These are phyloP conservation scores for Amniataba percoides DNA, from an alignment of 2,797 vertebrate species.

Conservation along the genomic window DNA sequence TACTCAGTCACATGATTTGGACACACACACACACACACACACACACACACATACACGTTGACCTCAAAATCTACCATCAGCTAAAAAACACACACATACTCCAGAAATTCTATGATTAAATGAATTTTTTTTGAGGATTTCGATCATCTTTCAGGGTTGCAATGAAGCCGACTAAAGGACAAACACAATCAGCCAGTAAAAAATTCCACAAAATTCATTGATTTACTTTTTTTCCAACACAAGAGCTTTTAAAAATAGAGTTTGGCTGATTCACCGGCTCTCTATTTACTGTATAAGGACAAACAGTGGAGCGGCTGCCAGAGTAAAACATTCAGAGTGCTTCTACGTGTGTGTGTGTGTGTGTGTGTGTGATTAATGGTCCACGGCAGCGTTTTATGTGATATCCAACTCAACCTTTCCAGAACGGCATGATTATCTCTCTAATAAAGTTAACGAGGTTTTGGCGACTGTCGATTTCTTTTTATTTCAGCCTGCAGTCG, in stretches of 20 bases:
- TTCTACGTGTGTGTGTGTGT: conserved; percentile 5
- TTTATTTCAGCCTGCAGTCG: conserved; percentile 18
- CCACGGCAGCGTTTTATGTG: conserved; percentile 30
- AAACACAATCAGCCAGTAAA: not conserved
- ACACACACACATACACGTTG: not conserved
- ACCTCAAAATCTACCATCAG: conserved; percentile 1
- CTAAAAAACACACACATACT: not conserved
- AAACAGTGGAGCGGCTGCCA: conserved; percentile 5
- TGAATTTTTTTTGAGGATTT: not conserved
- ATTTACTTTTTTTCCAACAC: not conserved
- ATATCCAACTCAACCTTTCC: conserved; percentile 35
- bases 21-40: not conserved
- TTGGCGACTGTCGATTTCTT: conserved; percentile 8
- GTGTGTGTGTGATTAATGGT: conserved; percentile 34
- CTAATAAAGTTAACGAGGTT: conserved; percentile 53
- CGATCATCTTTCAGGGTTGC: not conserved
- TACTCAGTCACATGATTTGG: not conserved
- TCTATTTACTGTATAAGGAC: not conserved
- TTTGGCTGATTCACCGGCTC: not conserved
- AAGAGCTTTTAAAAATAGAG: not conserved
- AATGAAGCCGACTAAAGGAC: not conserved
- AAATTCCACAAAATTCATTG: not conserved
- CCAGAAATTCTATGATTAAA: not conserved
- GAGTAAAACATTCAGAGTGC: not conserved
- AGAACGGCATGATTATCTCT: conserved; percentile 30